These are phyloP conservation scores for Stegophylla sp. DNA, from an alignment of 2,888 invertebrate species.

Conservation along the genomic window DNA sequence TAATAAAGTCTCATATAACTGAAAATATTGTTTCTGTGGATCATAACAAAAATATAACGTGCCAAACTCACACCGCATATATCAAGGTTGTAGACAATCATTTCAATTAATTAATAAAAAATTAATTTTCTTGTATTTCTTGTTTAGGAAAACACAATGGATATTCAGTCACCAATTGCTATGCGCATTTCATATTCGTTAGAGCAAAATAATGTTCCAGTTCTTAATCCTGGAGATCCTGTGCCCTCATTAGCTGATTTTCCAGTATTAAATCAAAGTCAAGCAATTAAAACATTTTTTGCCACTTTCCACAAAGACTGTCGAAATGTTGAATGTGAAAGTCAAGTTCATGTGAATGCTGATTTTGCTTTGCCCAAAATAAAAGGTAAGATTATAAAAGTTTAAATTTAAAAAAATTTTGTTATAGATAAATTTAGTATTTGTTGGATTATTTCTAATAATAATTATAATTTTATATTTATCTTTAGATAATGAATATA, in stretches of 20 bases:
- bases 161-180: conserved; percentile 86
- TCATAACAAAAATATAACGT: conserved; percentile 66
- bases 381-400: conserved; percentile 65
- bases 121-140: not conserved
- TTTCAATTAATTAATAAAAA: conserved; percentile 1
- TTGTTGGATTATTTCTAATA: not conserved
- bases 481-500: conserved; percentile 60
- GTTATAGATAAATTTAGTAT: too few relatives aligned
- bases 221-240: conserved; percentile 65
- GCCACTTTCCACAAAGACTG: conserved; percentile 92
- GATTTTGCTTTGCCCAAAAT: conserved; percentile 67
- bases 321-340: conserved; percentile 84
- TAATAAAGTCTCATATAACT: conserved; percentile 62
- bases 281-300: conserved; percentile 79
- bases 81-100: conserved; percentile 69
- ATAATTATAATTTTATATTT: not conserved
- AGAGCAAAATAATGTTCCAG: conserved; percentile 73
- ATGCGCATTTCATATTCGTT: conserved; percentile 80
- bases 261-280: conserved; percentile 88
- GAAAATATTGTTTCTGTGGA: conserved; percentile 63
- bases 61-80: conserved; percentile 81
- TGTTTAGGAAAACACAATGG: conserved; percentile 76
- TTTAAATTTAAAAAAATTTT: too few relatives aligned
- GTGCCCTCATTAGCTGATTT: conserved; percentile 78
- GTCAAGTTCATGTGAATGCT: conserved; percentile 76